Percentiles rank a stretch among this genome's conserved stretches.
These are phyloP conservation scores for Lobophora halterata DNA, from an alignment of 2,888 invertebrate genomes.

Conservation along the genomic window DNA sequence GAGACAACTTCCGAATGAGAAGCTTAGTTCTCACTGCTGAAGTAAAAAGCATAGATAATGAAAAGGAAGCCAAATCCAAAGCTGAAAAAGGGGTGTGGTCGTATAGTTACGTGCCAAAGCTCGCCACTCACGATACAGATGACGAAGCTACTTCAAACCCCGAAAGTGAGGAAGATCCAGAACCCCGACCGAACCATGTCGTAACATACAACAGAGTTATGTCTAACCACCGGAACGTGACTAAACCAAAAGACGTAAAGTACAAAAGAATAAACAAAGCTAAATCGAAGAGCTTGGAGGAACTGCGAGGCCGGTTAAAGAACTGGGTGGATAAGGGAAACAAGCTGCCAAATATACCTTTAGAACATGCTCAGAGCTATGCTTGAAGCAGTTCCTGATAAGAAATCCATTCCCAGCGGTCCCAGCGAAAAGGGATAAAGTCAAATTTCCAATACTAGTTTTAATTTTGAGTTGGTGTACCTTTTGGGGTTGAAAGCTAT, in stretches of 20 bases:
- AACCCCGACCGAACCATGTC: conserved; percentile 78
- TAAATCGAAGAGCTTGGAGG: conserved; percentile 93
- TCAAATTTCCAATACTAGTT: conserved; percentile 15
- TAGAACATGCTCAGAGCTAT: conserved; percentile 85
- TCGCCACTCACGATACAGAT: conserved; percentile 65
- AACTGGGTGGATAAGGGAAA: conserved; percentile 92
- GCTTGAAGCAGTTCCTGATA: conserved; percentile 75
- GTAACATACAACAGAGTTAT: conserved; percentile 92
- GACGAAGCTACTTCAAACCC: conserved; percentile 68
- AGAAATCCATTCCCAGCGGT: conserved; percentile 2
- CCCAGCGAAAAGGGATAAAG: conserved; percentile 13
- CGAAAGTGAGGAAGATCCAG: conserved; percentile 69
- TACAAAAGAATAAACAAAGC: conserved; percentile 95
- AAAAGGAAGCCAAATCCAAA: conserved; percentile 62
- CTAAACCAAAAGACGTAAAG: conserved; percentile 94
- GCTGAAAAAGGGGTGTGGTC: conserved; percentile 64
- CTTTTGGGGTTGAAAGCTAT: conserved; percentile 16
- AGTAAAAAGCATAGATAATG: conserved; percentile 68
- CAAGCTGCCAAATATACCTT: conserved; percentile 83
- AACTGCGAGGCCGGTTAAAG: conserved; percentile 89
- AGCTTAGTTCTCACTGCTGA: conserved; percentile 71
- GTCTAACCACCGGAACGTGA: conserved; percentile 94
- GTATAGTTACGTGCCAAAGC: conserved; percentile 76
- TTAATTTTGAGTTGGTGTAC: conserved; percentile 20
- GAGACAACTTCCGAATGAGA: conserved; percentile 74